These are phyloP conservation scores for Noturus placidus DNA, from an alignment of 2,113 vertebrate species.

Conservation along the genomic window DNA sequence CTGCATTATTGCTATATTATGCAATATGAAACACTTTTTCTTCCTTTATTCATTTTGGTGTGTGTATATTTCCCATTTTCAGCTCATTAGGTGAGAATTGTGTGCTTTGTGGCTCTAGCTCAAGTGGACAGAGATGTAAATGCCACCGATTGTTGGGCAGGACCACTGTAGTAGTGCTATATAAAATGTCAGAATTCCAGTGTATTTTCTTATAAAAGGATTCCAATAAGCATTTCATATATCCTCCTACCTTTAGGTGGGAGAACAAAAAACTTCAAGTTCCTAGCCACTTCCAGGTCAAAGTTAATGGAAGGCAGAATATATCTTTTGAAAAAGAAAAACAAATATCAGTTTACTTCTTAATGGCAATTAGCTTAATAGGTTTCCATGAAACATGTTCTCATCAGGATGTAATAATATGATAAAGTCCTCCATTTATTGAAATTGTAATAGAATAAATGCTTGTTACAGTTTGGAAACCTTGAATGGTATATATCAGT, in stretches of 20 bases:
- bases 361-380: not conserved
- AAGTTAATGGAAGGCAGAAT: not conserved
- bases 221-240: constrained; percentile 50
- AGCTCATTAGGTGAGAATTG: not conserved
- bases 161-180: not conserved
- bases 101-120: not conserved
- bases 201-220: not conserved
- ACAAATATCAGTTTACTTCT: not conserved
- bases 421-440: not conserved
- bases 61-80: constrained; percentile 10
- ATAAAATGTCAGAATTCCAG: not conserved
- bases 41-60: not conserved
- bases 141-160: not conserved
- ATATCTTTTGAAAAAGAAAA: not conserved
- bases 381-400: not conserved
- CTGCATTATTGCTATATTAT: constrained; percentile 4
- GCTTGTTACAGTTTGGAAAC: not conserved
- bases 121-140: not conserved
- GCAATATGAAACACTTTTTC: not conserved
- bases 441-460: not conserved
- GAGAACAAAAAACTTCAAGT: constrained; percentile 55
- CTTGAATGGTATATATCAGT: not conserved
- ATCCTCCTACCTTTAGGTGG: constrained; percentile 55
- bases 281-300: not conserved
- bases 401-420: not conserved